Evolutionary conservation across 2,888 invertebrate species (phyloP), one percentile per base, ranked within the genome.

Genomic region (Drosophila barbarae): DNA sequence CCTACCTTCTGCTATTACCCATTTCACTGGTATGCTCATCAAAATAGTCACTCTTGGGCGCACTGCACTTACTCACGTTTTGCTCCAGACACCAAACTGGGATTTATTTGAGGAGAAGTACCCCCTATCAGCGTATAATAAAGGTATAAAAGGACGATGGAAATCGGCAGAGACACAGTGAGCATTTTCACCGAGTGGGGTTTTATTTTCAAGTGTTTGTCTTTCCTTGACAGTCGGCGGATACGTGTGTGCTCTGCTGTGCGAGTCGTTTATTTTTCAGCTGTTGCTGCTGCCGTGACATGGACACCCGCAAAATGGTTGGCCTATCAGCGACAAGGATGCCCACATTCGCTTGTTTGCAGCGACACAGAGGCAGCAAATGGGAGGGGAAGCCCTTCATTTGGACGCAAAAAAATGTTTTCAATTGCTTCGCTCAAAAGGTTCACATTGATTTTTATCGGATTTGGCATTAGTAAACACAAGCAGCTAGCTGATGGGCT

Each of bases 131-230:
- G 13, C 21, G 46, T 30, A 46, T 32, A 32, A 32, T 32, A 21
- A 32, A 30, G 46, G 30, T 18, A 9, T 5, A 21, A 38, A 28
- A 42, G 35, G 34, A 9, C 13, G 15, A 6, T 23, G 9, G 41
- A 18, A 18, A 46, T 18, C 46, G 18, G n/a, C 18, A 13, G 56
- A 69, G 34, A 50, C 44, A 50, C 41, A 42, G 44, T 50, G 36
- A 66, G 54, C 57, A 58, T 65, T 64, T 41, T 32, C 23, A 50
- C 68, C 73, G 64, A 75, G 75, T 76, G 71, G 57, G 69, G 71
- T 69, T 70, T 80, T 71, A 58, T 64, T 66, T 77, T 77, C 71
- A 69, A 77, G 77, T 77, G 77, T 66, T 72, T 74, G 74, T 74
- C 64, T 68, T 65, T 50, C 49, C 58, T 32, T 57, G 39, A 35